Base-by-base conservation (phyloP, 2,797 vertebrate species). In the Benthosema pterotum region DNA sequence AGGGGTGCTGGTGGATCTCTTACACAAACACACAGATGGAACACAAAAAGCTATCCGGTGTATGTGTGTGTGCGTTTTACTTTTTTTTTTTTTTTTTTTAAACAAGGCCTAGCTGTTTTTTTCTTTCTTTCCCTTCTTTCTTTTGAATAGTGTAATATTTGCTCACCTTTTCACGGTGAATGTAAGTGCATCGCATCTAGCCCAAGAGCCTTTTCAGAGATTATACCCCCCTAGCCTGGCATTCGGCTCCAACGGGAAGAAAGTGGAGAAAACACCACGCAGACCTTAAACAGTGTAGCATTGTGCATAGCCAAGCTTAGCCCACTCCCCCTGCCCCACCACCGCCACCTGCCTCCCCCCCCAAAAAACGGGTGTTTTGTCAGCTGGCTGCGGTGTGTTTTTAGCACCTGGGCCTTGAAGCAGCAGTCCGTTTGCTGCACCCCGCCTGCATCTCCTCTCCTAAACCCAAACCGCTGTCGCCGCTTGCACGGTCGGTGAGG, bases 1-100 rank as follows among this genome's bases (percentile, higher is more conserved):
- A 63, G 69, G 64, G 83, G 82, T 82, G 78, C 83, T 76, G 71
- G 80, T 60, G 45, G 70, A 77, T 71, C 72, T 69, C 66, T 73
- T 69, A 73, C 78, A 72, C 57, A 69, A 15, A 54, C 46, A 60
- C 57, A 60, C 32, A 11, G 67, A 77, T 17, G 69, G 54, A 70
- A 69, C 47, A 71, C 60, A 66, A 75, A 82, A 81, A 28, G 53
- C 65, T 67, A 69, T 77, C 70, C 69, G 66, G 12, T 60, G 70
- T 25, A 68, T n/a, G n/a, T n/a, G n/a, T n/a, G n/a, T n/a, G n/a
- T n/a, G n/a, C n/a, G n/a, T n/a, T n/a, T n/a, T n/a, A n/a, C n/a
- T n/a, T n/a, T n/a, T n/a, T n/a, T n/a, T n/a, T n/a, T n/a, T n/a
- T n/a, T n/a, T 22, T 71, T 75, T 54, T 63, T 64, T 60, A 75